Evolutionary conservation across 2,797 vertebrate species (phyloP), one percentile per base, ranked within the genome.

Genomic region (Carduelis carduelis): DNA sequence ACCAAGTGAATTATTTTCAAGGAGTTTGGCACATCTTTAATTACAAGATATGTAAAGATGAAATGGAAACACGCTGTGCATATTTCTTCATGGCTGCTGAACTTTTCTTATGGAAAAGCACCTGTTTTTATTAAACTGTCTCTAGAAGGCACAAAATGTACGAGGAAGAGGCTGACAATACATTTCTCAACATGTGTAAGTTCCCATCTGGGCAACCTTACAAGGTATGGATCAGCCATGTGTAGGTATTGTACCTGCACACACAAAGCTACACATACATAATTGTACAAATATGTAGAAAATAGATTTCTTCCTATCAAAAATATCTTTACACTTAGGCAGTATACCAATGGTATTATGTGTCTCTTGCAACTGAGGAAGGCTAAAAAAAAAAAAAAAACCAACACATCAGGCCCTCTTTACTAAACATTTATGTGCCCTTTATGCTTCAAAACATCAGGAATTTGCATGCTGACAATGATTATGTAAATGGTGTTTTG

Each of bases 21-120:
- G 83, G 70, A 71, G 74, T 84, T 68, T 95, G 96, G 86, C 96
- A 96, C 95, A 95, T 96, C 93, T 95, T 95, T 97, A 97, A 97
- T 96, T 96, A 96, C 85, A 84, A 93, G 87, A 95, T 95, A 95
- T 95, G 94, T 96, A 95, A 96, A 96, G 91, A 96, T 68, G 93
- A 96, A 96, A 96, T 96, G 64, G 93, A 96, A 96, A 95, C 83
- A 92, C 0, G 4, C 71, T 30, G 77, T 0, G 35, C 70, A 19
- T 95, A 95, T 94, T 96, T 96, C 91, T 96, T 87, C 89, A 89
- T 93, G 88, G 86, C 78, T 93, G 95, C 75, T 96, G 94, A 95
- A 90, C 90, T 93, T 96, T 85, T 93, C 91, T 85, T 83, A 89
- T 61, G 68, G 95, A 94, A 96, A 95, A 95, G 93, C 46, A 94